A percentile compares a stretch with the other conserved stretches of the same genome.
These are phyloP conservation scores for Rotaria macrura DNA, from an alignment of 2,888 invertebrate genomes.

Conservation along the genomic window DNA sequence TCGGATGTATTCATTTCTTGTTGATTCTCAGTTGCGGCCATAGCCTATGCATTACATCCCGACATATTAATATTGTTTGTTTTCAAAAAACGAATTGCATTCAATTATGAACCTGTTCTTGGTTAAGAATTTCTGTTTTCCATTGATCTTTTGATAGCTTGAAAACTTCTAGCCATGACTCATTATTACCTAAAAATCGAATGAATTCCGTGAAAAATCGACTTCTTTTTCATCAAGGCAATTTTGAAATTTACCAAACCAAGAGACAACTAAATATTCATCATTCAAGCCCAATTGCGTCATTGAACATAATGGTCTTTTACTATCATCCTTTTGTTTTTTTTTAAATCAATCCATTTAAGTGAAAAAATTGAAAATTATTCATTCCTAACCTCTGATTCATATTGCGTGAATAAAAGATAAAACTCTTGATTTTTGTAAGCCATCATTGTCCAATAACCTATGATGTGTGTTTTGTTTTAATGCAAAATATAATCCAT, in stretches of 20 bases:
- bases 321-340: not conserved
- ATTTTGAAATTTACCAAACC: slow-evolving; percentile 1
- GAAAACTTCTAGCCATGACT: not conserved
- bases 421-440: slow-evolving; percentile 14
- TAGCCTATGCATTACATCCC: not conserved
- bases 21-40: not conserved
- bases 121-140: not conserved
- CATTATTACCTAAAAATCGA: not conserved
- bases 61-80: no score
- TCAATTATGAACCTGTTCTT: not conserved
- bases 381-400: not conserved
- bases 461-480: not conserved
- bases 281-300: not conserved
- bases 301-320: not conserved
- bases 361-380: not conserved
- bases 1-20: not conserved
- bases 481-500: no score
- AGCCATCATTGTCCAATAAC: slow-evolving; percentile 15
- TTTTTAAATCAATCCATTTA: no score
- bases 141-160: slow-evolving; percentile 11
- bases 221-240: no score
- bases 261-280: not conserved
- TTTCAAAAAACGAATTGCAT: no score
- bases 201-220: not conserved
- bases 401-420: slow-evolving; percentile 11